Evolutionary conservation across 2,113 vertebrate species (phyloP).

Genomic region (Amphiprion ocellaris): DNA sequence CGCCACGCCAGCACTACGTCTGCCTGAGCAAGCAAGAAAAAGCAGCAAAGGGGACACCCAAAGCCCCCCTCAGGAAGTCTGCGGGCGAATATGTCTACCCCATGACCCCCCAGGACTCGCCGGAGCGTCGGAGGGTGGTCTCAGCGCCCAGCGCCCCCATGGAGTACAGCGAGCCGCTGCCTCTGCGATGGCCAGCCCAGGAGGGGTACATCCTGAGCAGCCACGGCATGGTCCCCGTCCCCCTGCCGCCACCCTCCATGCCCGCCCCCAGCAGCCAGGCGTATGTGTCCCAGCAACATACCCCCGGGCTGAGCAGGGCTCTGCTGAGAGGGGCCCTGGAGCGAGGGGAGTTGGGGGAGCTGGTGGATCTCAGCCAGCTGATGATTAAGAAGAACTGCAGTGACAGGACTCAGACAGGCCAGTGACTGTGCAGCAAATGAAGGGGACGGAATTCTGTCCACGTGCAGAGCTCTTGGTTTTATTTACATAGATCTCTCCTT

Average conservation of each 20-base stretch:
- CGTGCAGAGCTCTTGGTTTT: constrained; percentile 41
- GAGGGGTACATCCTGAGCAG: constrained; percentile 92
- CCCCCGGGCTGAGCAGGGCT: constrained; percentile 74
- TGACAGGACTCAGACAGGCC: constrained; percentile 91
- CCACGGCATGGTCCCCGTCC: constrained; percentile 82
- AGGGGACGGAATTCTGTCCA: constrained; percentile 40
- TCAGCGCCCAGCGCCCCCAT: constrained; percentile 89
- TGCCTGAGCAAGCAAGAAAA: constrained; percentile 85
- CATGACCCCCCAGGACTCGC: constrained; percentile 90
- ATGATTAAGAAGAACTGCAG: constrained; percentile 89
- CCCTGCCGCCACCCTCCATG: constrained; percentile 72
- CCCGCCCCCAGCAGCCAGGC: constrained; percentile 72
- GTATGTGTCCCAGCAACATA: constrained; percentile 78
- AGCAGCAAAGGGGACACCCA: constrained; percentile 73
- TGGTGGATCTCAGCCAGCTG: constrained; percentile 91
- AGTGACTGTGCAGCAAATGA: constrained; percentile 76
- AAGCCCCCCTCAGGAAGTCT: constrained; percentile 83
- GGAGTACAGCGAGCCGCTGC: constrained; percentile 85
- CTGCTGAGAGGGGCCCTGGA: constrained; percentile 79
- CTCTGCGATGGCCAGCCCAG: constrained; percentile 87
- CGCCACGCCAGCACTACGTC: constrained; percentile 85
- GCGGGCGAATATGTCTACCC: constrained; percentile 89
- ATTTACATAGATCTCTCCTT: constrained; percentile 46
- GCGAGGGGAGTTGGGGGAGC: constrained; percentile 84
- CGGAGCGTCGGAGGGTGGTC: constrained; percentile 92